A percentile compares a stretch with the other conserved stretches of the same genome.
Conservation (phyloP, 2,797 vertebrate species). For the Oreonectes daqikongensis region DNA sequence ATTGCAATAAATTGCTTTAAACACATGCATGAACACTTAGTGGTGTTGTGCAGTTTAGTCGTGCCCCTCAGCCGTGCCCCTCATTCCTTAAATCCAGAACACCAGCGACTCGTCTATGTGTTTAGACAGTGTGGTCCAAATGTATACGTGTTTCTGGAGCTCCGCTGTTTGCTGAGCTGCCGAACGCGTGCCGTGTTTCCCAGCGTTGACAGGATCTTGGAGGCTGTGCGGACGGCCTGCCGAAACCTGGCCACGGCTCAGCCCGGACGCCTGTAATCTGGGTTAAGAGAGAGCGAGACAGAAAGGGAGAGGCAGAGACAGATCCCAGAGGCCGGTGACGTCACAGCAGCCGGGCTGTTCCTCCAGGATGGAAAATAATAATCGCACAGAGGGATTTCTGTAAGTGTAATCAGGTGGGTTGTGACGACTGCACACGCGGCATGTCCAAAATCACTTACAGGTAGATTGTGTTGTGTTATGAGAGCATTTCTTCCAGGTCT, state of each 20-base stretch:
- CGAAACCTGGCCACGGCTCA: slow-evolving; percentile 37
- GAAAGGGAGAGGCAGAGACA: slow-evolving; percentile 5
- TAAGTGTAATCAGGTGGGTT: slow-evolving; percentile 9
- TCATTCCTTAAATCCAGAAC: background rate
- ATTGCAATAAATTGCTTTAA: background rate
- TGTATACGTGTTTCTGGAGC: slow-evolving; percentile 30
- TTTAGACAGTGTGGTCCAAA: background rate
- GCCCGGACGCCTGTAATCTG: slow-evolving; percentile 48
- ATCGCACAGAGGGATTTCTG: slow-evolving; percentile 18
- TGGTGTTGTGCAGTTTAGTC: background rate
- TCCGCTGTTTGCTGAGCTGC: background rate
- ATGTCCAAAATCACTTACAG: background rate
- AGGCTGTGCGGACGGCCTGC: slow-evolving; percentile 19
- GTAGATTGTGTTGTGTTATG: background rate
- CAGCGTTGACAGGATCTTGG: slow-evolving; percentile 58
- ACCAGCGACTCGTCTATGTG: slow-evolving; percentile 22
- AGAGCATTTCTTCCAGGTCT: slow-evolving; percentile 11
- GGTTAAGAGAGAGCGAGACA: slow-evolving; percentile 15
- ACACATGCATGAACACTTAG: background rate
- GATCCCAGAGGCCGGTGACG: slow-evolving; percentile 26
- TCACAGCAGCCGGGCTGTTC: slow-evolving; percentile 5
- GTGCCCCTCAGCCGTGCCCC: background rate
- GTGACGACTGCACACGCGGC: background rate
- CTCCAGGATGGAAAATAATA: slow-evolving; percentile 16
- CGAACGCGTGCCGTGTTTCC: slow-evolving; percentile 43